Evolutionary conservation across 2,113 vertebrate genomes (phyloP).

Genomic region (Scalopus aquaticus): DNA sequence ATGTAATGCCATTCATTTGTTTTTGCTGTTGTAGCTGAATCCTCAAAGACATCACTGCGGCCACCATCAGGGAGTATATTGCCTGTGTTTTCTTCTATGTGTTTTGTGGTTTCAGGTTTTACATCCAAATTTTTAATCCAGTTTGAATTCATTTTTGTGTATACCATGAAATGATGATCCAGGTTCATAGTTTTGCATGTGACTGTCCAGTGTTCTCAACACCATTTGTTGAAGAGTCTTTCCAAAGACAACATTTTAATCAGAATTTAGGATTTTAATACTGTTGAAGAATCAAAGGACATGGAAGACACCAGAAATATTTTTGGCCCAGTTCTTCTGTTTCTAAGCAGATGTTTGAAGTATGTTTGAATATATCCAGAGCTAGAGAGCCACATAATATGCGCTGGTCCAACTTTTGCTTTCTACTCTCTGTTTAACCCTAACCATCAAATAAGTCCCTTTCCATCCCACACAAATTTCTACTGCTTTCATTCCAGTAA

Average conservation of each 20-base stretch:
- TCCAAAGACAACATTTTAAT: slow-evolving; percentile 14
- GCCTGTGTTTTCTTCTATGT: too few species aligned
- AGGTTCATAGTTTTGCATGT: too few species aligned
- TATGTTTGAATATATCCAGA: neutral
- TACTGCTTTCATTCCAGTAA: slow-evolving; percentile 28
- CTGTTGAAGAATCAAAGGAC: neutral
- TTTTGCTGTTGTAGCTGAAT: too few species aligned
- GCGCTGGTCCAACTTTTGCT: neutral
- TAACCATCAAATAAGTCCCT: slow-evolving; percentile 19
- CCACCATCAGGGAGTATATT: too few species aligned
- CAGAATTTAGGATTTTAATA: slow-evolving; percentile 33
- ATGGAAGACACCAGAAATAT: neutral
- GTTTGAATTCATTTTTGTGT: too few species aligned
- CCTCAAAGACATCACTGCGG: too few species aligned
- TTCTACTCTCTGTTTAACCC: slow-evolving; percentile 30
- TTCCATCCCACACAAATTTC: neutral
- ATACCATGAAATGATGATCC: too few species aligned
- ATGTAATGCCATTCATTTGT: too few species aligned
- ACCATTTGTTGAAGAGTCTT: too few species aligned
- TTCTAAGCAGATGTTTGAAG: slow-evolving; percentile 20
- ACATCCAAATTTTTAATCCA: too few species aligned
- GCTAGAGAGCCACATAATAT: neutral
- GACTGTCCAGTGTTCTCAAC: too few species aligned
- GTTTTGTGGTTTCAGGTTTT: too few species aligned
- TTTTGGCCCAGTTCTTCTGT: neutral